These are phyloP conservation scores for Glaucopsyche alexis DNA, from an alignment of 2,888 invertebrate genomes.

Conservation along the genomic window DNA sequence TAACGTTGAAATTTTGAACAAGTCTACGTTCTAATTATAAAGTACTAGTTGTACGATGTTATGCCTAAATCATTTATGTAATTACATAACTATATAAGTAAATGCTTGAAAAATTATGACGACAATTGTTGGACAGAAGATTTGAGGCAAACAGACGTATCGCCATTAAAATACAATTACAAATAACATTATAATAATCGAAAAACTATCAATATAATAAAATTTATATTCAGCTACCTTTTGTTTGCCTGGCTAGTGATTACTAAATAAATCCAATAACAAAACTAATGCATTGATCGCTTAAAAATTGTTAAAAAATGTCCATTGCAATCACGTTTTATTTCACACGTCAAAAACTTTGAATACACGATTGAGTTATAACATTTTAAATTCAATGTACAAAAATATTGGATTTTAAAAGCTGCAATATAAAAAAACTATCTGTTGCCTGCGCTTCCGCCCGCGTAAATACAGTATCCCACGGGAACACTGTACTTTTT, in stretches of 20 bases:
- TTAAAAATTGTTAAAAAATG: background rate
- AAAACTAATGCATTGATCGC: no score
- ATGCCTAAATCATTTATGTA: background rate
- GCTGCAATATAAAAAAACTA: background rate
- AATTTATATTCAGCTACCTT: no score
- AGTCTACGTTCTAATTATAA: constrained; percentile 9
- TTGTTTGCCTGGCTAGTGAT: no score
- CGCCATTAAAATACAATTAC: no score
- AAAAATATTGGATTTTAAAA: background rate
- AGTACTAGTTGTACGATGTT: background rate
- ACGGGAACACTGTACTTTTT: no score
- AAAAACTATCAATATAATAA: no score
- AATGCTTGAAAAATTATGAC: background rate
- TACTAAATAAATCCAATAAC: no score
- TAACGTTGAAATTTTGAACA: constrained; percentile 9
- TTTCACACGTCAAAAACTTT: background rate
- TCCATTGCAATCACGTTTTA: background rate
- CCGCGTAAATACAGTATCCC: no score
- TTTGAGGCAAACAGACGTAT: no score
- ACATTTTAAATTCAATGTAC: background rate
- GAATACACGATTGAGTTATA: background rate
- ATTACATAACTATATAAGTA: background rate
- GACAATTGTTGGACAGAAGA: no score
- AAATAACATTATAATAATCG: no score
- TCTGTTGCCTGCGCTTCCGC: no score